Percentiles rank a stretch among this genome's conserved stretches.
phyloP scores from a whole-genome alignment of 2,113 vertebrate genomes.

The Toxotes chatareus region DNA sequence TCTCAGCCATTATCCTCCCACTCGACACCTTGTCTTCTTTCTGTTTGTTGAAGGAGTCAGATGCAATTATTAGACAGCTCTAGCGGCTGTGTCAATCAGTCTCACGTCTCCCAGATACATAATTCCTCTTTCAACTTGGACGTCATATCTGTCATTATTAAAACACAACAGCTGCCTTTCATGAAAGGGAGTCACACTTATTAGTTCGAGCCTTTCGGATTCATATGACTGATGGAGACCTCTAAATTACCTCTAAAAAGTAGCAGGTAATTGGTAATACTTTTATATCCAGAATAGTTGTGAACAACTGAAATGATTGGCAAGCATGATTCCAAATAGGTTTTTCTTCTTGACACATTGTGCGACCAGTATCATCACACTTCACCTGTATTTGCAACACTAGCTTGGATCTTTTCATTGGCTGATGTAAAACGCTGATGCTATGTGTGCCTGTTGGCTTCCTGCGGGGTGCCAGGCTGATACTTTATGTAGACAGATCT shows the following conservation, averaged over 20 bases:
- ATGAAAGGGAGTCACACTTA: conserved; percentile 25
- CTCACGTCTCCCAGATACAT: conserved; percentile 30
- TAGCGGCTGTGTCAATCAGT: conserved; percentile 49
- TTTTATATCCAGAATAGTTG: conserved; percentile 24
- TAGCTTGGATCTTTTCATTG: not conserved
- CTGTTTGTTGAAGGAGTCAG: conserved; percentile 64
- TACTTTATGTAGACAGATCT: conserved; percentile 12
- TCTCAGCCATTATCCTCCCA: conserved; percentile 63
- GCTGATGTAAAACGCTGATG: not conserved
- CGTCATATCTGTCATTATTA: conserved; percentile 41
- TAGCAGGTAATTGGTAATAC: conserved; percentile 19
- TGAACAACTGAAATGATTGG: not conserved
- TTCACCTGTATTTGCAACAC: conserved; percentile 19
- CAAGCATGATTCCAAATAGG: not conserved
- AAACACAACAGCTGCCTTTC: conserved; percentile 30
- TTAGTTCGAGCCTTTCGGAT: conserved; percentile 14
- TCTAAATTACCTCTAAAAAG: conserved; percentile 16
- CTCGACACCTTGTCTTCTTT: conserved; percentile 59
- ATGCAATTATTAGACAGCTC: conserved; percentile 66
- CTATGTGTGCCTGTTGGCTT: not conserved
- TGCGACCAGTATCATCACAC: not conserved
- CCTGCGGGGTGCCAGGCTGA: conserved; percentile 14
- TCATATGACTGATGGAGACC: conserved; percentile 23
- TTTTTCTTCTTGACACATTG: not conserved
- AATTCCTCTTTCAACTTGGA: conserved; percentile 46